Base-by-base conservation (phyloP, 1,140 invertebrate genomes). In the Hetaerina americana region DNA sequence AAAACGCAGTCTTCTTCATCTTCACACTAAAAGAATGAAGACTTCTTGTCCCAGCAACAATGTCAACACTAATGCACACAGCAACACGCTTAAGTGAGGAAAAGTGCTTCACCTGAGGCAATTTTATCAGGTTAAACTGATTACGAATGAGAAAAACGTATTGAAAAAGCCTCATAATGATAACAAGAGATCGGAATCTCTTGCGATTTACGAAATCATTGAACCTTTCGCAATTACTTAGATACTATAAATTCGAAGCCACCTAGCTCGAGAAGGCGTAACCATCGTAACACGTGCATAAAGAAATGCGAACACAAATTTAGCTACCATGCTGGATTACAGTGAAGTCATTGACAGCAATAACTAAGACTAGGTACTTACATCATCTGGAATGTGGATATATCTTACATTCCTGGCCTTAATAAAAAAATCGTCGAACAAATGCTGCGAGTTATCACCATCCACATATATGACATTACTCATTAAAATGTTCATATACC, bases 401-500 rank as follows among this genome's bases (percentile, higher is more conserved):
- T 85, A 87, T 76, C 88, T 82, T 72, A 90, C 85, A 72, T 88
- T 88, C 72, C 85, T 78, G 8, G 83, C 85, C 66, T 87, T 86
- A 22, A 90, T 77, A 79, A 87, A 90, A 74, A 90, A 84, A 68
- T 81, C 78, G 5, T 83, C 80, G 75, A 82, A 85, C 15, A 77
- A 76, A 29, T 78, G 80, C 26, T 77, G 77, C 40, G 84, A 80
- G 18, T 85, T 85, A 77, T 81, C 80, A 12, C 83, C 79, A 78
- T 87, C 84, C 73, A 82, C 86, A 74, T 85, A 87, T 18, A 85
- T 77, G 68, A 86, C 87, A 77, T 89, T 81, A 69, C 76, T 79
- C 81, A 90, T 84, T n/a, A 82, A 80, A 49, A 90, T 77, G 76
- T 89, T 89, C 89, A 90, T 90, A 76, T 78, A 87, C 72, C 87